Conservation (phyloP, 2,113 vertebrate genomes). For the Heliornis fulica region DNA sequence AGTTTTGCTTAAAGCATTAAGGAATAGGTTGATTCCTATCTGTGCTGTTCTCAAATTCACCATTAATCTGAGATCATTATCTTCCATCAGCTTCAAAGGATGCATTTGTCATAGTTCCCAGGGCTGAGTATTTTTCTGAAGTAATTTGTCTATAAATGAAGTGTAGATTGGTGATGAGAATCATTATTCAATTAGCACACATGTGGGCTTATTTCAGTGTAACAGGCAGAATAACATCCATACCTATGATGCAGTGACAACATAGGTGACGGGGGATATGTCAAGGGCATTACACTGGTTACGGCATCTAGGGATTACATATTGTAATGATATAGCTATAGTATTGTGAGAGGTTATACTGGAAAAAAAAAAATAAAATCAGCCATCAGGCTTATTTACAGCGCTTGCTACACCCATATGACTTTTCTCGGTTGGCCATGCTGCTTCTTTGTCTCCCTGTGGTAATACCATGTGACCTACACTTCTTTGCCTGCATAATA, state of each 20-base stretch:
- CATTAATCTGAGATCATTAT: not conserved
- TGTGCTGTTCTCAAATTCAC: not conserved
- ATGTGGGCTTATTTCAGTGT: not conserved
- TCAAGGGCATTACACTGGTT: not conserved
- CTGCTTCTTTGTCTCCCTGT: not conserved
- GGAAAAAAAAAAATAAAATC: not conserved
- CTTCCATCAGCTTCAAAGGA: constrained; percentile 2
- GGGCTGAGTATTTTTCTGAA: not conserved
- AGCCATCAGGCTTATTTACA: not conserved
- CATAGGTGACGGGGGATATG: not conserved
- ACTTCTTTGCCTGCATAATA: not conserved
- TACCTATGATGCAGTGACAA: not conserved
- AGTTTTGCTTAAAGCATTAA: not conserved
- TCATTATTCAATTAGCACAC: not conserved
- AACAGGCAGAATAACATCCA: not conserved
- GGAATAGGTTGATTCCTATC: not conserved
- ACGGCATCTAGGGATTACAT: not conserved
- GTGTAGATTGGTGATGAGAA: not conserved
- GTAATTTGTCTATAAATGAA: not conserved
- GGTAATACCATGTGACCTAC: not conserved
- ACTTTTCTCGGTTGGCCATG: not conserved
- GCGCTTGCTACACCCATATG: accelerated
- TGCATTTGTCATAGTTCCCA: not conserved
- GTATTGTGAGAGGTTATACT: not conserved
- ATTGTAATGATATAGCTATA: not conserved